Evolutionary conservation across 2,113 vertebrate species (phyloP).

Genomic region (Lutjanus erythropterus): DNA sequence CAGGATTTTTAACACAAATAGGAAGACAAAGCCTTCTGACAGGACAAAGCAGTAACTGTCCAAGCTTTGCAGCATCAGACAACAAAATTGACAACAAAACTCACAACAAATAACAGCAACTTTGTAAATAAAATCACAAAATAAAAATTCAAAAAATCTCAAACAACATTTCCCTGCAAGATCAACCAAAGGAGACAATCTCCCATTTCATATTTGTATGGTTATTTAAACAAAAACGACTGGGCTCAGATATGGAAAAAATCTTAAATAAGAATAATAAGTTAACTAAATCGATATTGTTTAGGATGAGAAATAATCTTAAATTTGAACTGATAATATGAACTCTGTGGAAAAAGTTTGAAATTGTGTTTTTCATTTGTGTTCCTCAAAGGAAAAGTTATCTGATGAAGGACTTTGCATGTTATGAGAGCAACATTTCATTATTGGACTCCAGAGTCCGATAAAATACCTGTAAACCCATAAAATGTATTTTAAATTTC

Average conservation of each 20-base stretch:
- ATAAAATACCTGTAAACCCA: conserved; percentile 6
- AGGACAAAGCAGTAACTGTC: neutral
- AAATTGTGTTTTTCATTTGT: neutral
- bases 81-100: neutral
- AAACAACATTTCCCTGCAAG: neutral
- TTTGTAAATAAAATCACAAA: conserved; percentile 20
- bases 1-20: neutral
- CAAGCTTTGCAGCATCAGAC: neutral
- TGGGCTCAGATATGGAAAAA: too few species aligned
- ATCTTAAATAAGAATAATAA: conserved; percentile 16
- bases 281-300: neutral
- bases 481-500: neutral
- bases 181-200: neutral
- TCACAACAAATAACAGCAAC: conserved; percentile 2
- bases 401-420: neutral
- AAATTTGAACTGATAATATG: neutral
- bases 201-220: neutral
- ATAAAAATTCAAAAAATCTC: neutral
- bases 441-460: too few species aligned
- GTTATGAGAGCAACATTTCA: too few species aligned
- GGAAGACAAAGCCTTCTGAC: conserved; percentile 3
- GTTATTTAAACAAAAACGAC: neutral
- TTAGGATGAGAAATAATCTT: neutral
- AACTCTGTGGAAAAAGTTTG: neutral
- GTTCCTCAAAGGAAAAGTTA: neutral